A percentile compares a stretch with the other conserved stretches of the same genome.
Conservation (phyloP, 1,140 invertebrate genomes). For the Drosophila rufa region DNA sequence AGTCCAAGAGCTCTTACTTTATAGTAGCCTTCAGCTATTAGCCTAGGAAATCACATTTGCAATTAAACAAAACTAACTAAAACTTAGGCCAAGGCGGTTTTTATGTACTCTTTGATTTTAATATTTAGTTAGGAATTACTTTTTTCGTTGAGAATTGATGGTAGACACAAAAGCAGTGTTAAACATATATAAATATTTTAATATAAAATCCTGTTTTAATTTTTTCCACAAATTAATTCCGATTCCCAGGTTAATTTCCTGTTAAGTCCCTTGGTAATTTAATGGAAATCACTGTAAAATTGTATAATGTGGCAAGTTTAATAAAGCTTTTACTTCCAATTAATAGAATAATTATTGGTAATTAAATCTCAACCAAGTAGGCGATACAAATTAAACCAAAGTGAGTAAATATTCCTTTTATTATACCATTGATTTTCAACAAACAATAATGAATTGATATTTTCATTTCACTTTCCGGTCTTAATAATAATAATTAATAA, state of each 20-base stretch:
- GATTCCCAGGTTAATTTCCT: too few species aligned
- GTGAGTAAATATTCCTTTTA: not conserved
- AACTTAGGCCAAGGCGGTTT: too few species aligned
- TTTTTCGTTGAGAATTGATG: too few species aligned
- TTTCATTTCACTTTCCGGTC: not conserved
- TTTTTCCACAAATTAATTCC: too few species aligned
- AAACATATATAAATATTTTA: too few species aligned
- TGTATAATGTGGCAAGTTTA: not conserved
- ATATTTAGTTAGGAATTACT: not conserved
- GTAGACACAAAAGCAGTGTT: too few species aligned
- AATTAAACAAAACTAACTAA: conserved; percentile 4
- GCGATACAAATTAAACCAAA: not conserved
- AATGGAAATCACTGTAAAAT: too few species aligned
- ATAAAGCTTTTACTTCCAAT: not conserved
- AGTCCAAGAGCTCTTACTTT: not conserved
- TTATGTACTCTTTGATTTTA: not conserved
- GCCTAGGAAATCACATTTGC: conserved; percentile 1
- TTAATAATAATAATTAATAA: conserved; percentile 10
- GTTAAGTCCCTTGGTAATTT: too few species aligned
- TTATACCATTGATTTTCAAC: not conserved
- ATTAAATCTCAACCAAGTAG: not conserved
- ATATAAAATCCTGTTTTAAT: too few species aligned
- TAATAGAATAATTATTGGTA: not conserved
- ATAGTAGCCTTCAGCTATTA: not conserved
- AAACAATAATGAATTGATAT: conserved; percentile 2